Evolutionary conservation across 2,113 vertebrate species (phyloP), one percentile per base, ranked within the genome.

Genomic region (Centropus bengalensis): DNA sequence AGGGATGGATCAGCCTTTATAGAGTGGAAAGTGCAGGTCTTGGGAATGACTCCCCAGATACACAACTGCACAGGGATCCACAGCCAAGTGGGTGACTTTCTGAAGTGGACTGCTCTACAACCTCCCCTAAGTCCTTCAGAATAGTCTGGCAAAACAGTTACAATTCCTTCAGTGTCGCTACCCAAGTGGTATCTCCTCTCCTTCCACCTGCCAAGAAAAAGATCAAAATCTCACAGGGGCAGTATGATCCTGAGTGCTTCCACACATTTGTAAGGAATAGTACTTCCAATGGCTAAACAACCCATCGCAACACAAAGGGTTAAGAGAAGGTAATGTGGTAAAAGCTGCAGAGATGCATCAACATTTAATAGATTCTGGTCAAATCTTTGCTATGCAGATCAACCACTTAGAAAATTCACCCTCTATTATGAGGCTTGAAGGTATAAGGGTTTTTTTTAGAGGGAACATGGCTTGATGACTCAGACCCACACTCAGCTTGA

Each of bases 381-480:
- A 85, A 75, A 93, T 64, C 21, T 32, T 74, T 69, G 32, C 66
- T 51, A 2, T 21, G 32, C 69, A 84, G 60, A 78, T 12, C 63
- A 90, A 66, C 11, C 9, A 26, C 56, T 76, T 49, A 16, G 32
- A 85, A 82, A 96, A 69, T 64, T 96, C 54, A 56, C 8, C 18
- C 21, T 52, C 7, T 30, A 55, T 33, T 67, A 59, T 2, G 12
- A 85, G 51, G 18, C 40, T 79, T 89, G 16, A 45, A 69, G 19
- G 32, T 59, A 40, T 24, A 7, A 23, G 10, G 8, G 20, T 11
- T 28, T 52, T 84, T 68, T 88, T 90, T 12, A 42, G 28, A 67
- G 38, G 27, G 60, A 85, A 80, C 82, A 44, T 23, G 59, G 73
- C 60, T 60, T 75, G 88, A 92, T 93, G 92, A 94, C 73, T 93